A percentile compares a stretch with the other conserved stretches of the same genome.
Evolutionary conservation across 1,140 invertebrate genomes (phyloP).

Genomic region (Drosophila navojoa): DNA sequence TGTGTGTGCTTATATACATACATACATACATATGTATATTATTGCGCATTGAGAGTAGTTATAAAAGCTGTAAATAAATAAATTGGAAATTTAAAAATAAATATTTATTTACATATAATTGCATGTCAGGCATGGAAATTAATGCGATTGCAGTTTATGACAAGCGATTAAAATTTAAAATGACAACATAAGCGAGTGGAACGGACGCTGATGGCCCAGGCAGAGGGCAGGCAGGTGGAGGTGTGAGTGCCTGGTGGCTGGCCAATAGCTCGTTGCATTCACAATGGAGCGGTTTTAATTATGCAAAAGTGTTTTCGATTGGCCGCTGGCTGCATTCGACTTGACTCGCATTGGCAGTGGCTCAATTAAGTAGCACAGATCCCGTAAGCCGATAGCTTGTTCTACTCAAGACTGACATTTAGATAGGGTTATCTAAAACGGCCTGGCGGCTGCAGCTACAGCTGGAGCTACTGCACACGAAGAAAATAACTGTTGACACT

Average conservation of each 20-base stretch:
- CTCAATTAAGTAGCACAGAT: constrained; percentile 75
- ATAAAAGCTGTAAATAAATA: constrained; percentile 61
- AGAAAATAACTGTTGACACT: constrained; percentile 16
- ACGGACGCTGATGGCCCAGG: too few relatives aligned
- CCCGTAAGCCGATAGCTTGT: constrained; percentile 63
- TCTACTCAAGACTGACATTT: constrained; percentile 55
- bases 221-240: not conserved
- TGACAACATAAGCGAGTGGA: constrained; percentile 31
- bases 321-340: constrained; percentile 10
- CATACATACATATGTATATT: too few relatives aligned
- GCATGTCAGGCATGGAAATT: constrained; percentile 63
- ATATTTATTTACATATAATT: constrained; percentile 79
- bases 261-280: constrained; percentile 23
- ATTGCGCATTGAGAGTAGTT: constrained; percentile 3
- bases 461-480: constrained; percentile 52
- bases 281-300: constrained; percentile 33
- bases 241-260: not conserved
- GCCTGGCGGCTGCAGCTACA: constrained; percentile 11
- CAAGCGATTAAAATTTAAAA: constrained; percentile 75
- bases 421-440: constrained; percentile 66
- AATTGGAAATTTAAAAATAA: constrained; percentile 71
- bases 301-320: constrained; percentile 39
- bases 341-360: constrained; percentile 21
- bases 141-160: constrained; percentile 80
- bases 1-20: too few relatives aligned